phyloP scores from a whole-genome alignment of 2,113 vertebrate genomes.

The Formicarius rufipectus region DNA sequence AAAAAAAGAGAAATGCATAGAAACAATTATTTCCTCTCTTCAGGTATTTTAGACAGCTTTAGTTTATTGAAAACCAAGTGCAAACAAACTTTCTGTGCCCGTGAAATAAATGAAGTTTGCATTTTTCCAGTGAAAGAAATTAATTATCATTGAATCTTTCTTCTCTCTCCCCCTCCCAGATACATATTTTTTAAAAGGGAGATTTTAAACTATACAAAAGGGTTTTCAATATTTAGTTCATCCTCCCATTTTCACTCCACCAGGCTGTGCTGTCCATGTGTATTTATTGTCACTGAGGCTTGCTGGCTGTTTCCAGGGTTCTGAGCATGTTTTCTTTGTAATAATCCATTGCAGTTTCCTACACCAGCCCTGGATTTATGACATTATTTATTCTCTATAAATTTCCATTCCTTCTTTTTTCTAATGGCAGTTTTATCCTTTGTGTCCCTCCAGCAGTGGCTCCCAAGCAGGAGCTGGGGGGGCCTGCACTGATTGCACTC shows the following conservation, averaged over 20 bases:
- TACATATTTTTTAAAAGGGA: not conserved
- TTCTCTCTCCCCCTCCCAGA: rapidly evolving
- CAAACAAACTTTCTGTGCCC: not conserved
- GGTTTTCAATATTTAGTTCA: not conserved
- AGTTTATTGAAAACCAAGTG: not conserved
- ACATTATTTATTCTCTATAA: not conserved
- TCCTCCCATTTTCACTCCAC: not conserved
- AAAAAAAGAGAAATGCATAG: not conserved
- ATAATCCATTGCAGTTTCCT: not conserved
- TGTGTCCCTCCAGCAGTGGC: not conserved
- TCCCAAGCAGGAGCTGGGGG: not conserved
- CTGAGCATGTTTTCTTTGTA: not conserved
- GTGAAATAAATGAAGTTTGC: not conserved
- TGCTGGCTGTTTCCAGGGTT: not conserved
- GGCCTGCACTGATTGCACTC: not conserved
- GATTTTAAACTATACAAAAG: not conserved
- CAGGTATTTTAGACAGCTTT: not conserved
- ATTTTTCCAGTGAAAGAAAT: not conserved
- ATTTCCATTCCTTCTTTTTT: not conserved
- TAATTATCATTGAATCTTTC: not conserved
- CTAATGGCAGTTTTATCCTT: not conserved
- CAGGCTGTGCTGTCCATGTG: not conserved
- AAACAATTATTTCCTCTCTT: not conserved
- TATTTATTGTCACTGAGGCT: not conserved
- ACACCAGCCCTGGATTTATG: not conserved